These are phyloP conservation scores for Zaprionus africanus DNA, from an alignment of 1,140 invertebrate genomes.

Conservation along the genomic window DNA sequence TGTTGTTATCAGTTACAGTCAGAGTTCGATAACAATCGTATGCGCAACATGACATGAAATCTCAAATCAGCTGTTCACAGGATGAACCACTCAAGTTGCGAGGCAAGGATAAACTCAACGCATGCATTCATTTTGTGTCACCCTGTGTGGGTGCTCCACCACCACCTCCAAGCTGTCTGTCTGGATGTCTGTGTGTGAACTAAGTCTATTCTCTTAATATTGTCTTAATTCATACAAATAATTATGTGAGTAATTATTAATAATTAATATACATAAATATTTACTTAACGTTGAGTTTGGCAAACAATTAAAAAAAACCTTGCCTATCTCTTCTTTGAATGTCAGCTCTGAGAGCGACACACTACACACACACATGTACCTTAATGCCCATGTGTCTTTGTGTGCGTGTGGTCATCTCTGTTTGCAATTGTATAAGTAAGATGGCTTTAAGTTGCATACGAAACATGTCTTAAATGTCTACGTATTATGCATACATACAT, in stretches of 20 bases:
- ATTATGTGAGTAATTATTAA: constrained; percentile 21
- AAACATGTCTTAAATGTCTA: constrained; percentile 62
- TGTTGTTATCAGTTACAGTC: constrained; percentile 16
- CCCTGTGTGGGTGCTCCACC: constrained; percentile 26
- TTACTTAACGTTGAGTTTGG: constrained; percentile 28
- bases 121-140: constrained; percentile 15
- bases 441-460: constrained; percentile 55
- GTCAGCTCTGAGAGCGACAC: constrained; percentile 59
- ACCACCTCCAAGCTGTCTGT: neutral
- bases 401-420: constrained; percentile 18
- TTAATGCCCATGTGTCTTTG: constrained; percentile 2
- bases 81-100: constrained; percentile 13
- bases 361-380: constrained; percentile 7
- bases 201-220: neutral
- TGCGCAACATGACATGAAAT: constrained; percentile 16
- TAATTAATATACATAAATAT: constrained; percentile 9
- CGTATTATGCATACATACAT: constrained; percentile 24
- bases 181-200: neutral
- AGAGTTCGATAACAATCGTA: constrained; percentile 41
- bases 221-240: constrained; percentile 7
- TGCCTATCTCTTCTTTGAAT: constrained; percentile 66
- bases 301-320: constrained; percentile 54
- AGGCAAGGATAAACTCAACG: constrained; percentile 28
- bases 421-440: constrained; percentile 25
- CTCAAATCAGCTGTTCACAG: constrained; percentile 32